A percentile compares a stretch with the other conserved stretches of the same genome.
Conservation (phyloP, 2,888 invertebrate species). For the Dromius quadrimaculatus region DNA sequence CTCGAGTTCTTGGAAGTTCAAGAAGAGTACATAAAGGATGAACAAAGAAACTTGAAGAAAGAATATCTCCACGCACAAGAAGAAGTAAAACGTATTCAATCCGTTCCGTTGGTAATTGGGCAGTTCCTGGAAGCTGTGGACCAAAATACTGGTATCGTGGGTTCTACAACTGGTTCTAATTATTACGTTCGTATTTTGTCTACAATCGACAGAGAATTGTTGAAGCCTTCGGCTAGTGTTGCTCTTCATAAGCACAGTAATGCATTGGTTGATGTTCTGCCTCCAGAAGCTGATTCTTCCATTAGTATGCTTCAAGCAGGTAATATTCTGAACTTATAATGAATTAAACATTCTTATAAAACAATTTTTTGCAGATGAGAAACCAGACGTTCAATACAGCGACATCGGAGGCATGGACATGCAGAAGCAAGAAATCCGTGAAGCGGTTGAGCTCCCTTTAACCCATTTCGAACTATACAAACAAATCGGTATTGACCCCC, state of each 20-base stretch:
- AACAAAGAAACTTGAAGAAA: conserved; percentile 97
- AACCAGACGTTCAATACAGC: conserved; percentile 96
- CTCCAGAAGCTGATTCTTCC: conserved; percentile 98
- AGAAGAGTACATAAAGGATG: conserved; percentile 99
- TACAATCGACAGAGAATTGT: conserved; percentile 95
- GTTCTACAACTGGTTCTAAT: conserved; percentile 98
- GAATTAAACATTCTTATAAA: conserved; percentile 98
- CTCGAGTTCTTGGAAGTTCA: conserved; percentile 98
- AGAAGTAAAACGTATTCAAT: conserved; percentile 98
- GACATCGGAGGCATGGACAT: conserved; percentile 99
- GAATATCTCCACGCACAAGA: conserved; percentile 99
- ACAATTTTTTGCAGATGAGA: conserved; percentile 82
- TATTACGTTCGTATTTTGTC: conserved; percentile 99
- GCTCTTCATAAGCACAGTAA: conserved; percentile 99
- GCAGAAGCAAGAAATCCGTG: conserved; percentile 99
- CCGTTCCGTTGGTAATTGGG: conserved; percentile 98
- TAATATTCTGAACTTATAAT: conserved; percentile 78
- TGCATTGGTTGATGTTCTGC: conserved; percentile 98
- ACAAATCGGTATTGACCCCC: conserved; percentile 99
- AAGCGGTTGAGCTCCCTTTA: conserved; percentile 97
- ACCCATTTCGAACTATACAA: conserved; percentile 99
- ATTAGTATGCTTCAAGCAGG: conserved; percentile 96
- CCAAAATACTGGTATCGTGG: conserved; percentile 99
- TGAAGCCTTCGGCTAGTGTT: conserved; percentile 98
- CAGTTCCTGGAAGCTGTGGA: conserved; percentile 99